Percentiles rank a stretch among this genome's conserved stretches.
Conservation (phyloP, 2,113 vertebrate species). For the Lagopus muta region DNA sequence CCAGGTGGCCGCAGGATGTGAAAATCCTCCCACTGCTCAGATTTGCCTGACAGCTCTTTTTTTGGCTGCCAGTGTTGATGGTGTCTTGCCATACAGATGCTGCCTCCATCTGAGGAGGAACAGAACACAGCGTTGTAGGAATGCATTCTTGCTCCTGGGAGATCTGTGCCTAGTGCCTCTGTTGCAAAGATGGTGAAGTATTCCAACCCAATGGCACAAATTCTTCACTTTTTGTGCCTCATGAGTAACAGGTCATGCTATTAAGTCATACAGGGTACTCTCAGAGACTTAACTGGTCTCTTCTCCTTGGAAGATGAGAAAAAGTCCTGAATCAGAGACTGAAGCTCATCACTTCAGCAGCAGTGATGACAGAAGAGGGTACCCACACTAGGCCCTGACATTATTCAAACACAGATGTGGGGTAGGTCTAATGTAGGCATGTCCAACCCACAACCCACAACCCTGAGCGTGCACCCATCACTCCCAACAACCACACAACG, state of each 20-base stretch:
- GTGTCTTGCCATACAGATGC: conserved; percentile 23
- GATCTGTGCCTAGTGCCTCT: background rate
- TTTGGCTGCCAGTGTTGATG: background rate
- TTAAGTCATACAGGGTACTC: background rate
- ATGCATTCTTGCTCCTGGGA: background rate
- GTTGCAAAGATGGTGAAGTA: background rate
- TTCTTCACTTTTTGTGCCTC: background rate
- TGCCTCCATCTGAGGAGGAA: background rate
- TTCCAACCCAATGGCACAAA: background rate
- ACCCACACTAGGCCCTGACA: background rate
- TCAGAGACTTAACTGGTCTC: background rate
- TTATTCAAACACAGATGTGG: background rate
- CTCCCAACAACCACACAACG: too few relatives aligned
- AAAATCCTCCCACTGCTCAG: conserved; percentile 16
- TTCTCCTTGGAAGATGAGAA: background rate
- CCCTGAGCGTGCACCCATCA: too few relatives aligned
- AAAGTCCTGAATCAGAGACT: background rate
- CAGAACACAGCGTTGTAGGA: background rate
- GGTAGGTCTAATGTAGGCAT: background rate
- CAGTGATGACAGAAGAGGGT: background rate
- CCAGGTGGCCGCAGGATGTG: conserved; percentile 1
- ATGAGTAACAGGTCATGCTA: background rate
- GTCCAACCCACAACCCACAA: too few relatives aligned
- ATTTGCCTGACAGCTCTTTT: conserved; percentile 34
- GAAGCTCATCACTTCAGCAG: background rate